Evolutionary conservation across 2,113 vertebrate species (phyloP).

Genomic region (Dasyprocta punctata): DNA sequence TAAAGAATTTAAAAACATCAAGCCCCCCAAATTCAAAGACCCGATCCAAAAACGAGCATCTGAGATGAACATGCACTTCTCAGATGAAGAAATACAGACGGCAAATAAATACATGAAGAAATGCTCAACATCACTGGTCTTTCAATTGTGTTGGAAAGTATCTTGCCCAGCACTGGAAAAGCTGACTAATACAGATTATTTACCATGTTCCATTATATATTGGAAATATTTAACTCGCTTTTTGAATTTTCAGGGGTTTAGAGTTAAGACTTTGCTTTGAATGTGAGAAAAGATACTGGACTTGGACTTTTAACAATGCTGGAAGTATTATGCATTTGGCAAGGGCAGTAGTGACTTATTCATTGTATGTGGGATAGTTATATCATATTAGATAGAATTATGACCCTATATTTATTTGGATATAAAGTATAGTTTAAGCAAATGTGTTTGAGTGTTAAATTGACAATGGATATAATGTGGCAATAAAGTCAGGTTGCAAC

Average conservation of each 20-base stretch:
- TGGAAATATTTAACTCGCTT: background rate
- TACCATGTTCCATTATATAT: background rate
- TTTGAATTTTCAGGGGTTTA: background rate
- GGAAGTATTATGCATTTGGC: background rate
- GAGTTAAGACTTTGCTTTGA: background rate
- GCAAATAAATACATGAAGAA: too few species aligned
- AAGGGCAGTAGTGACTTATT: background rate
- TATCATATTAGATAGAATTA: background rate
- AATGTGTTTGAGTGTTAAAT: background rate
- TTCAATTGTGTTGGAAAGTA: background rate
- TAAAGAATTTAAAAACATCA: too few species aligned
- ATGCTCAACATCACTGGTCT: too few species aligned
- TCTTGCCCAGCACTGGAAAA: background rate
- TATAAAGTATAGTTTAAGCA: background rate
- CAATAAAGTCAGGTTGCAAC: background rate
- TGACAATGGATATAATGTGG: background rate
- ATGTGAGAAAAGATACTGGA: background rate
- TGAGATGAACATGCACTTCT: too few species aligned
- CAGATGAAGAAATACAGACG: too few species aligned
- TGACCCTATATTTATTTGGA: background rate
- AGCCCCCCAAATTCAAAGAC: too few species aligned
- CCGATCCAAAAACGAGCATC: too few species aligned
- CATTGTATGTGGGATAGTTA: background rate
- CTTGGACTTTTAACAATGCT: background rate
- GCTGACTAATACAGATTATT: background rate